Evolutionary conservation across 2,797 vertebrate species (phyloP).

Genomic region (Anguilla megastoma): DNA sequence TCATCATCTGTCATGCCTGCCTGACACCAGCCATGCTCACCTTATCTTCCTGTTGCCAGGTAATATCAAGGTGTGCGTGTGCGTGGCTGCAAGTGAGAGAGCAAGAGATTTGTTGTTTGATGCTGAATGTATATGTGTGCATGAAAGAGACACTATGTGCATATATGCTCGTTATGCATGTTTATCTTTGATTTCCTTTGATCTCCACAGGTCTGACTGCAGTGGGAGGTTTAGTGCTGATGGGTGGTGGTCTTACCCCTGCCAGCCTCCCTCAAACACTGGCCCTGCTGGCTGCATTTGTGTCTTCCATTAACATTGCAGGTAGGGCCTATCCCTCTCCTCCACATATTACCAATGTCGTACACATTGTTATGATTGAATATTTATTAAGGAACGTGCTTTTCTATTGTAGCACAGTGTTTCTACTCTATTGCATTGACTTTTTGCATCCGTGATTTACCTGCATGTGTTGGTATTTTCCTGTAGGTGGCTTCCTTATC

Average conservation of each 20-base stretch:
- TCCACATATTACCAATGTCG: neutral
- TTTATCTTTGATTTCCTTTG: neutral
- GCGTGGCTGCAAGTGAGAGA: neutral
- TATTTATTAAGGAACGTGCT: neutral
- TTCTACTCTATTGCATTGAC: neutral
- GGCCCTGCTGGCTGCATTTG: slow-evolving; percentile 77
- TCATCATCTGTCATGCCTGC: neutral
- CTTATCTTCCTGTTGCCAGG: neutral
- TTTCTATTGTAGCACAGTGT: neutral
- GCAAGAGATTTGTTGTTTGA: neutral
- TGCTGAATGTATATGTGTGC: neutral
- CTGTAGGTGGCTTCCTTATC: slow-evolving; percentile 77
- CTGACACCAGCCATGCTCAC: neutral
- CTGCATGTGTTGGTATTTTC: neutral
- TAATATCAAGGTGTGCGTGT: neutral
- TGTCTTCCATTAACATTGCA: slow-evolving; percentile 83
- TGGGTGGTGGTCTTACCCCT: slow-evolving; percentile 78
- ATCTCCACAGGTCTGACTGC: slow-evolving; percentile 74
- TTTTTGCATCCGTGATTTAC: neutral
- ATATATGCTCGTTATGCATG: slow-evolving; percentile 3
- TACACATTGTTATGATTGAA: too few species aligned
- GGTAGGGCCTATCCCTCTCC: slow-evolving; percentile 55
- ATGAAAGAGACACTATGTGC: neutral
- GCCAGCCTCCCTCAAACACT: slow-evolving; percentile 70
- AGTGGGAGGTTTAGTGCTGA: slow-evolving; percentile 79